Conservation (phyloP, 2,888 invertebrate genomes). For the Eupithecia vulgata region DNA sequence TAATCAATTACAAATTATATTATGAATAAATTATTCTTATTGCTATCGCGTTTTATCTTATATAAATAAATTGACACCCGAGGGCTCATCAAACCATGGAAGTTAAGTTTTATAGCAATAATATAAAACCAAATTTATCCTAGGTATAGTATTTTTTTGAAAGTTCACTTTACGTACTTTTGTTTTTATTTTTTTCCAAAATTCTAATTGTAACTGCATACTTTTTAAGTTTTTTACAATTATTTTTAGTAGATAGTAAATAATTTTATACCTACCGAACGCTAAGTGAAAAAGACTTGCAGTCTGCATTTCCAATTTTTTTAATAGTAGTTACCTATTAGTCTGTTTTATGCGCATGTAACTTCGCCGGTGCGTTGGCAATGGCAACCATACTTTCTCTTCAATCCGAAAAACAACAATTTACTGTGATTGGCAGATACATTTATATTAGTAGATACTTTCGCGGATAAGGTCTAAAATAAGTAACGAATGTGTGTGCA, state of each 20-base stretch:
- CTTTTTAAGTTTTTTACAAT: too few relatives aligned
- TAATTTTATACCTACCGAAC: too few relatives aligned
- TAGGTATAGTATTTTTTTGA: background rate
- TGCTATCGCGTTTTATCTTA: background rate
- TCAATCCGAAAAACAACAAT: background rate
- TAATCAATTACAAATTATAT: background rate
- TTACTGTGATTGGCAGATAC: background rate
- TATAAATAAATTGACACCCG: background rate
- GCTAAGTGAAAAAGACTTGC: too few relatives aligned
- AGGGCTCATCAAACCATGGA: background rate
- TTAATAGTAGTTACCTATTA: too few relatives aligned
- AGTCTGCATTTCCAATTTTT: too few relatives aligned
- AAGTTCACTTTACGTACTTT: too few relatives aligned
- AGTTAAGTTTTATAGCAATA: background rate
- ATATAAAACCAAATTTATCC: background rate
- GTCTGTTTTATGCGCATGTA: background rate
- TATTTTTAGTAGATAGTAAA: too few relatives aligned
- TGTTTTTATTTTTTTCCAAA: too few relatives aligned
- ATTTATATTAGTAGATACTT: background rate
- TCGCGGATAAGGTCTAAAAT: background rate
- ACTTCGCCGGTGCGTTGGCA: background rate
- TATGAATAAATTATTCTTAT: background rate
- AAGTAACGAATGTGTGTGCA: too few relatives aligned
- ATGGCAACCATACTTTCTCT: background rate
- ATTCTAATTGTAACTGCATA: too few relatives aligned